Base-by-base conservation (phyloP, 2,888 invertebrate species). In the Andrena praecox region DNA sequence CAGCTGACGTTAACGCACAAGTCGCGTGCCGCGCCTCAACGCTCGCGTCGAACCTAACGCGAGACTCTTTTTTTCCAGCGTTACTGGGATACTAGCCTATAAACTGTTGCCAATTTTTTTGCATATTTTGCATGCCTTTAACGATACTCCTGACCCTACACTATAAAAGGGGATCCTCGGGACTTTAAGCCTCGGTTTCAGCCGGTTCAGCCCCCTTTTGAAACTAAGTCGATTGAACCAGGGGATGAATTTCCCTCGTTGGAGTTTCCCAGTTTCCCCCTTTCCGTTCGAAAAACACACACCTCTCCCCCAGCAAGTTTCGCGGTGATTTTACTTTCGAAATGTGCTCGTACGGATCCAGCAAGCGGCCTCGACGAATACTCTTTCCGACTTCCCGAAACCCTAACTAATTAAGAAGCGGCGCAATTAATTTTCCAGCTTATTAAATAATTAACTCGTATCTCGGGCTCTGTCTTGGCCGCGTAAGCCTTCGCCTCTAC, bases 381-480 rank as follows among this genome's bases (percentile, higher is more conserved):
- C 66, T 64, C 67, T 77, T 77, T 87, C 71, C 75, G 64, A 52
- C 35, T 70, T 72, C 63, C 27, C 24, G 63, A 56, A 63, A 80
- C 82, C 60, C 68, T 7, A 80, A 88, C 90, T 90, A 91, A 92
- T 91, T 90, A 90, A 91, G 86, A 78, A 88, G 79, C 87, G 78
- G 87, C 86, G 86, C 89, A 90, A 92, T 92, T 92, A 91, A 92
- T 90, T 92, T 92, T 91, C 91, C 90, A 89, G 90, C 89, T 93
- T 92, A 92, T 92, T 93, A 91, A 92, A 91, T 92, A 92, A 92
- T 92, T 92, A 93, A 92, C 90, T 90, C 85, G 87, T 89, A 87
- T 91, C 87, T 84, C 78, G 83, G 74, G 80, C 85, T 78, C 77
- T 79, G 82, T 85, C 83, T 85, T 56, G 56, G 60, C 77, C 67